These are phyloP conservation scores for Steatocranus sp. DNA, from an alignment of 2,797 vertebrate genomes.

Conservation along the genomic window DNA sequence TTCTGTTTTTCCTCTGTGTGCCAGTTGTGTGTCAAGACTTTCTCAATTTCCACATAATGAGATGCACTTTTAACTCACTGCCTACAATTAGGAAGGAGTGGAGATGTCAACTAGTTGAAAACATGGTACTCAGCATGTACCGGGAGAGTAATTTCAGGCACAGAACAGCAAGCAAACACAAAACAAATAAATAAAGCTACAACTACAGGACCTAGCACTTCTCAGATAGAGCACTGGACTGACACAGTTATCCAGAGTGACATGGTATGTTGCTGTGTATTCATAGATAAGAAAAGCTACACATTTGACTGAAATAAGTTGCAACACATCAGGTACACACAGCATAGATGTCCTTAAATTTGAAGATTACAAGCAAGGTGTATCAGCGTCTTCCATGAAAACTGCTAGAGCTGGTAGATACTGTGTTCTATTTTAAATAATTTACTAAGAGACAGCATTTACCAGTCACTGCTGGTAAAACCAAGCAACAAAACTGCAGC, in stretches of 20 bases:
- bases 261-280: background rate
- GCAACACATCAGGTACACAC: background rate
- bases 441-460: background rate
- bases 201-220: background rate
- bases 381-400: background rate
- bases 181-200: background rate
- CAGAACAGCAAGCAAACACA: background rate
- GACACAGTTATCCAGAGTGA: background rate
- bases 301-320: background rate
- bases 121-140: background rate
- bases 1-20: background rate
- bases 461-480: background rate
- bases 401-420: background rate
- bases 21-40: background rate
- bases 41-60: constrained; percentile 26
- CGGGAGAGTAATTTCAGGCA: background rate
- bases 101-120: constrained; percentile 22
- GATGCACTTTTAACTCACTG: constrained; percentile 10
- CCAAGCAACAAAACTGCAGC: background rate
- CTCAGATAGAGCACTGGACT: background rate
- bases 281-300: background rate
- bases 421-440: background rate
- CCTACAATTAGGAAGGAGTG: constrained; percentile 42
- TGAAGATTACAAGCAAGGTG: background rate
- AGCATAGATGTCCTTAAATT: background rate